Conservation (phyloP, 1,140 invertebrate genomes). For the Phortica variegata region DNA sequence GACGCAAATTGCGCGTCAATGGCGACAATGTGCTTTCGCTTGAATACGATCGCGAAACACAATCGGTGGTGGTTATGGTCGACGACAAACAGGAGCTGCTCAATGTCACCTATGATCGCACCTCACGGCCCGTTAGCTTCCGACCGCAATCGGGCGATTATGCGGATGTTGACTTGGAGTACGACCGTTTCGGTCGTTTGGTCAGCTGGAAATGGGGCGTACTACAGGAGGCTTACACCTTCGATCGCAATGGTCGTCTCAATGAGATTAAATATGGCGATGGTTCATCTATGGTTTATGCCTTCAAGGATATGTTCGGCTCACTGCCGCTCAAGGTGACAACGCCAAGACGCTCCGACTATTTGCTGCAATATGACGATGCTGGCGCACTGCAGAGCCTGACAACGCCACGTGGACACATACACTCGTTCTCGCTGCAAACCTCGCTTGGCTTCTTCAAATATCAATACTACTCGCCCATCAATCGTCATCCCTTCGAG, state of each 20-base stretch:
- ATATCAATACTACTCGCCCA: slow-evolving; percentile 87
- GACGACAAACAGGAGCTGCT: slow-evolving; percentile 85
- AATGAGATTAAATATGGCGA: slow-evolving; percentile 87
- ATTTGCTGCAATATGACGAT: slow-evolving; percentile 88
- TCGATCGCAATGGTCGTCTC: slow-evolving; percentile 81
- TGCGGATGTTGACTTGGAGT: slow-evolving; percentile 85
- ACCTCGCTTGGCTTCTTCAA: slow-evolving; percentile 91
- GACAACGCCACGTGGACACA: slow-evolving; percentile 88
- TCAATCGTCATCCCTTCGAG: slow-evolving; percentile 86
- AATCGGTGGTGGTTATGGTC: slow-evolving; percentile 86
- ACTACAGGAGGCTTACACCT: slow-evolving; percentile 82
- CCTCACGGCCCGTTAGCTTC: slow-evolving; percentile 87
- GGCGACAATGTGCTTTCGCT: slow-evolving; percentile 88
- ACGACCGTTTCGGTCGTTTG: slow-evolving; percentile 87
- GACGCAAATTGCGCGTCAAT: slow-evolving; percentile 81
- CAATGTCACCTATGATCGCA: slow-evolving; percentile 88
- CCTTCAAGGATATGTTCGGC: slow-evolving; percentile 85
- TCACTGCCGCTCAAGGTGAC: slow-evolving; percentile 87
- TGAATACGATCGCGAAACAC: slow-evolving; percentile 87
- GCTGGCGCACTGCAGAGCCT: slow-evolving; percentile 86
- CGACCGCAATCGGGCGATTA: slow-evolving; percentile 81
- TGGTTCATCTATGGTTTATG: slow-evolving; percentile 80
- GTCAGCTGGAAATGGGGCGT: slow-evolving; percentile 91
- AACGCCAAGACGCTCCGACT: slow-evolving; percentile 88
- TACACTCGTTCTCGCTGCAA: slow-evolving; percentile 88